Conservation (phyloP, 2,113 vertebrate genomes). For the Gopherus flavomarginatus region DNA sequence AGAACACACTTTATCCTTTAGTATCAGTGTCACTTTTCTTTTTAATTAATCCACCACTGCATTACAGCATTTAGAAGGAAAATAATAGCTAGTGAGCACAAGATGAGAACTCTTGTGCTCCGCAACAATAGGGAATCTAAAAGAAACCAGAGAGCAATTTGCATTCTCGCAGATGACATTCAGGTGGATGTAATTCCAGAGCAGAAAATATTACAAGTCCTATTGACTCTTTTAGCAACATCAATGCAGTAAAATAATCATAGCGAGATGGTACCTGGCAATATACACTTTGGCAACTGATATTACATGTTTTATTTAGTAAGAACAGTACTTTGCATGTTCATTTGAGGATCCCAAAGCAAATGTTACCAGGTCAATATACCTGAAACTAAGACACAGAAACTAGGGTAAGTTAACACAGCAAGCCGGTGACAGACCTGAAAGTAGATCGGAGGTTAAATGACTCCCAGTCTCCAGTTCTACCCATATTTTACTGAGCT, state of each 20-base stretch:
- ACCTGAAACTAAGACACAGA: neutral
- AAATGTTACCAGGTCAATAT: neutral
- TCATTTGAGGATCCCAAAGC: neutral
- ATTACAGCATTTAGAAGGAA: neutral
- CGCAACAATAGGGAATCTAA: neutral
- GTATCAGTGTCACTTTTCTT: rapidly evolving
- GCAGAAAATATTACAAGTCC: neutral
- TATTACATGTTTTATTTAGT: neutral
- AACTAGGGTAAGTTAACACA: neutral
- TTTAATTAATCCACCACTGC: neutral
- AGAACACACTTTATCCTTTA: neutral
- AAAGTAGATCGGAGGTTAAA: neutral
- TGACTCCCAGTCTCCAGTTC: neutral
- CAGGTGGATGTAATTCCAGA: neutral
- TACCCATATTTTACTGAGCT: neutral
- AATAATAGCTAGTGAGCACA: neutral
- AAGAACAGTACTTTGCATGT: neutral
- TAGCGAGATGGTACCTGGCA: neutral
- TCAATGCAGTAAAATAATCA: neutral
- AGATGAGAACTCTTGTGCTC: neutral
- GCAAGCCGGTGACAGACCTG: neutral
- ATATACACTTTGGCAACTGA: neutral
- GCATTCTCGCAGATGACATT: neutral
- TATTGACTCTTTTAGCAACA: neutral
- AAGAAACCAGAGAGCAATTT: constrained; percentile 4